Evolutionary conservation across 2,113 vertebrate species (phyloP).

Genomic region (cattle (Bos taurus)): DNA sequence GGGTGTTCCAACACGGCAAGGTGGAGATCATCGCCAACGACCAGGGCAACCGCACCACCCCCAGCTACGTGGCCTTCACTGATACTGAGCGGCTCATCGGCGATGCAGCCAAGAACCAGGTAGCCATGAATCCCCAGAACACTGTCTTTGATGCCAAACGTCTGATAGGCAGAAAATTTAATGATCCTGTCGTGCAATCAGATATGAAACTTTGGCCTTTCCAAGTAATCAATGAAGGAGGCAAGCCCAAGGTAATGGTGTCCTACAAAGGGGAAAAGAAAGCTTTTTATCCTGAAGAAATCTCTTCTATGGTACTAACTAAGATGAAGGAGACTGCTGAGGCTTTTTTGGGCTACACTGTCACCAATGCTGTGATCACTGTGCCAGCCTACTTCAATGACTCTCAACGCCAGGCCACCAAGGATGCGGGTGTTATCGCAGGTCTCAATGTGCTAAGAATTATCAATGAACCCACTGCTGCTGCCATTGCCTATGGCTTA

Average conservation of each 20-base stretch:
- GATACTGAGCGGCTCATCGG: constrained; percentile 91
- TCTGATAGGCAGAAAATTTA: constrained; percentile 90
- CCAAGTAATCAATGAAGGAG: constrained; percentile 87
- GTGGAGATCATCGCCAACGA: constrained; percentile 96
- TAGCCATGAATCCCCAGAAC: constrained; percentile 93
- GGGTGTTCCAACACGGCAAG: constrained; percentile 94
- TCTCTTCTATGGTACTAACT: constrained; percentile 93
- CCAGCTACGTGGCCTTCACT: constrained; percentile 93
- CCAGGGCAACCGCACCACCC: constrained; percentile 94
- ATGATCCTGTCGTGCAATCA: constrained; percentile 89
- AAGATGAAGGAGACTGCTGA: constrained; percentile 96
- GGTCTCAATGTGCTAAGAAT: constrained; percentile 92
- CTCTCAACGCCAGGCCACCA: constrained; percentile 92
- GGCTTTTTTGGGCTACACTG: constrained; percentile 88
- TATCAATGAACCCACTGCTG: constrained; percentile 94
- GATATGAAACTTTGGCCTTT: constrained; percentile 97
- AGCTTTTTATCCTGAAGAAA: constrained; percentile 89
- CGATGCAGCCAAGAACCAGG: constrained; percentile 94
- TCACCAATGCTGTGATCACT: constrained; percentile 90
- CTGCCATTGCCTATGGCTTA: constrained; percentile 93
- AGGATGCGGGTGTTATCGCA: constrained; percentile 90
- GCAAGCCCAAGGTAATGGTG: constrained; percentile 90
- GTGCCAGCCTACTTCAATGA: constrained; percentile 95
- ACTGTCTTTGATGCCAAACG: constrained; percentile 95
- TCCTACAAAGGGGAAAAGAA: constrained; percentile 92